Conservation (phyloP, 2,888 invertebrate genomes). For the Lutraria lutraria region DNA sequence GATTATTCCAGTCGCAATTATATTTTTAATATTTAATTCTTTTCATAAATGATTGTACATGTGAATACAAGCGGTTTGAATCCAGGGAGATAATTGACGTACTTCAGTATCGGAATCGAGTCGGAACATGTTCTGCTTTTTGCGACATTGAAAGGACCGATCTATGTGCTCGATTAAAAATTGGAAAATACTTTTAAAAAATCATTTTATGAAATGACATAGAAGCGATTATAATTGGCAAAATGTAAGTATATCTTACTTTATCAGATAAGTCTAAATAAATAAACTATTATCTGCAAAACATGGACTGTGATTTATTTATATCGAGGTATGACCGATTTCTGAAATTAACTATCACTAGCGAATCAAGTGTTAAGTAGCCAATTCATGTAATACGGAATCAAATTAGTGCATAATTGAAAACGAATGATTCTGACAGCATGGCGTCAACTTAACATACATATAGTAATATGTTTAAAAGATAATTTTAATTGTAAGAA, state of each 20-base stretch:
- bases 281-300: no score
- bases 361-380: no score
- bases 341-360: no score
- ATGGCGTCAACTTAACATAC: no score
- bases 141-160: not conserved
- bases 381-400: no score
- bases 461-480: no score
- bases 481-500: no score
- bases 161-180: constrained; percentile 8
- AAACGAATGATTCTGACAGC: no score
- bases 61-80: constrained; percentile 39
- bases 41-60: constrained; percentile 26
- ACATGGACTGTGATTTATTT: no score
- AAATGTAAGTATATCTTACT: not conserved
- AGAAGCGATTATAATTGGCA: not conserved
- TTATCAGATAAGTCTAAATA: no score
- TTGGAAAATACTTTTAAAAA: constrained; percentile 27
- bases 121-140: constrained; percentile 7
- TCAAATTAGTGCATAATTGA: no score
- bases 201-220: not conserved
- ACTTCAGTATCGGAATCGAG: not conserved
- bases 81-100: constrained; percentile 10
- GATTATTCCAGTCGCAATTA: constrained; percentile 43
- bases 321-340: no score
- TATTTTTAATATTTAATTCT: constrained; percentile 55